phyloP scores from a whole-genome alignment of 1,140 invertebrate genomes.

The Calephelis virginiensis region DNA sequence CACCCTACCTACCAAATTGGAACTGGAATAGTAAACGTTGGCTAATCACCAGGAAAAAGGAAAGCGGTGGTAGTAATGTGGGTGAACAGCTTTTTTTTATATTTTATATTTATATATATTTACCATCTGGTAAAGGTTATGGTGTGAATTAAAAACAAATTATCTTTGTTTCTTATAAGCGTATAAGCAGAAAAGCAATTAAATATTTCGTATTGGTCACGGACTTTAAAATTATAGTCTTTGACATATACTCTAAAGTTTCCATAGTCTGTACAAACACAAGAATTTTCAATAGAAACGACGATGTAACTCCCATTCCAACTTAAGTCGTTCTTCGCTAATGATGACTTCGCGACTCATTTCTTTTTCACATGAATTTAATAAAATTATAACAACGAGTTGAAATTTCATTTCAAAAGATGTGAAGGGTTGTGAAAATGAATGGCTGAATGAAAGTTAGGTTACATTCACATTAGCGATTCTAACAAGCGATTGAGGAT shows the following conservation, averaged over 20 bases:
- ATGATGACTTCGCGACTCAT: conserved; percentile 30
- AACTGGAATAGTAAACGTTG: too few species aligned
- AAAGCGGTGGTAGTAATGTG: too few species aligned
- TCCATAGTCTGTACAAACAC: conserved; percentile 27
- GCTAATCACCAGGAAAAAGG: too few species aligned
- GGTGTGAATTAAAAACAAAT: too few species aligned
- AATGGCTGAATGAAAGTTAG: conserved; percentile 1
- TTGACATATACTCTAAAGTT: not conserved
- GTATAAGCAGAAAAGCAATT: too few species aligned
- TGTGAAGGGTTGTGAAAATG: conserved; percentile 1
- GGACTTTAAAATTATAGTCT: too few species aligned
- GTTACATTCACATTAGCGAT: not conserved
- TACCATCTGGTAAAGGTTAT: too few species aligned
- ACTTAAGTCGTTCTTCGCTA: conserved; percentile 33
- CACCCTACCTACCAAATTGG: too few species aligned
- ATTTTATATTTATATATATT: too few species aligned
- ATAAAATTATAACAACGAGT: conserved; percentile 20
- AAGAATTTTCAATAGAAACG: conserved; percentile 31
- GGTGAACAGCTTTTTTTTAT: too few species aligned
- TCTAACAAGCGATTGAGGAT: not conserved
- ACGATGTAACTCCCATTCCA: conserved; percentile 29
- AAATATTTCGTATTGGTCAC: too few species aligned
- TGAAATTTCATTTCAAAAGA: conserved; percentile 11
- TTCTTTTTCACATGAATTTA: conserved; percentile 25
- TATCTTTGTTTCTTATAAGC: too few species aligned